Evolutionary conservation across 2,797 vertebrate species (phyloP), one percentile per base, ranked within the genome.

Genomic region (Argya squamiceps): DNA sequence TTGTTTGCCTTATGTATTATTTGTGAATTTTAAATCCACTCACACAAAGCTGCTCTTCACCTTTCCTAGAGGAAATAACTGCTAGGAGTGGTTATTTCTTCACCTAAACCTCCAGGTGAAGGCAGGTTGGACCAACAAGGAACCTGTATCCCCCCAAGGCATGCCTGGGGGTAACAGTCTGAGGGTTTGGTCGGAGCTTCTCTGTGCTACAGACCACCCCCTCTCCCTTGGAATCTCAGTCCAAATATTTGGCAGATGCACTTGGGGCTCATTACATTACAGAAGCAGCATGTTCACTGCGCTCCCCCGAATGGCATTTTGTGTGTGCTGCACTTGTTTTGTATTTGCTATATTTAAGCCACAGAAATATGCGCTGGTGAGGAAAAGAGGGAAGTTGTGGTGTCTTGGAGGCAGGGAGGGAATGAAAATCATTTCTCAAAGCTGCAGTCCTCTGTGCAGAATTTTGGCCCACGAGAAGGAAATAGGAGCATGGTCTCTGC

Each of bases 301-400:
- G 44, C 92, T 93, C 86, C 88, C 83, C 93, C 50, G 55, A 91
- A 93, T 52, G 95, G 95, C 83, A 95, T 96, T 82, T 82, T 6
- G 7, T 82, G 93, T 91, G 74, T 11, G 37, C 94, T 95, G 88
- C 96, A 95, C 88, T 96, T 96, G 93, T 84, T 90, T 95, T 76
- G 11, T 82, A 20, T 96, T 79, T 93, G 85, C 96, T 97, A 97
- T 94, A 95, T 96, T 95, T 97, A 97, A 94, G 94, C 52, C 75
- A 14, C 64, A 92, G 85, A 97, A 96, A 80, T 93, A 96, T 47
- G 77, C 0, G 0, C 44, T 63, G 83, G 77, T 84, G 94, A 88
- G 83, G 69, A 70, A 75, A 89, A 92, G 80, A 90, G 75, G 56
- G 85, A 80, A 3, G 32, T 34, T 60, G 89, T 0, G 8, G 46